Base-by-base conservation (phyloP, 1,140 invertebrate species). In the Bombus terrestris region DNA sequence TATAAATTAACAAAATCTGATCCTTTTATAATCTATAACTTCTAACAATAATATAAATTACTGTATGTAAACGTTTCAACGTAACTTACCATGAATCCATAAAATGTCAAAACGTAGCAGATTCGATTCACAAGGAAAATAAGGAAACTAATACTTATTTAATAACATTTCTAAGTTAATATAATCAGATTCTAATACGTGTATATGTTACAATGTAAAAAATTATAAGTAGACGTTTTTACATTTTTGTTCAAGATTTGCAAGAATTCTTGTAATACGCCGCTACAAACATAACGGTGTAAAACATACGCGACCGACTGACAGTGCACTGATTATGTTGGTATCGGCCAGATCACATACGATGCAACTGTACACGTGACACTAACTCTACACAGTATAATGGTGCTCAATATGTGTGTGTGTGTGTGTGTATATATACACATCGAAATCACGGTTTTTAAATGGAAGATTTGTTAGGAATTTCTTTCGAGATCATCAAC, bases 41-140 rank as follows among this genome's bases (percentile, higher is more conserved):
- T n/a, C 59, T 62, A n/a, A 15, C 6, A 76, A 53, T 25, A 15
- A 5, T 62, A 43, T 13, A n/a, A 53, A 12, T 64, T 18, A 32
- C 5, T 39, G 15, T 13, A n/a, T 47, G 3, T 25, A 57, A 22
- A 37, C 32, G 4, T 39, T n/a, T 59, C 3, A 41, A 62, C 43
- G 62, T 37, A 37, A 28, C 81, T 83, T 78, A 83, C 81, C 81
- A 68, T 77, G 18, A 83, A 83, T 68, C n/a, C 35, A 41, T 57
- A 22, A 57, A 78, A 83, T 35, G 68, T 77, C 81, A 83, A 77
- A 41, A 12, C 18, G 28, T 10, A 68, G 22, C 1, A 6, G n/a
- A 57, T 57, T 18, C 12, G 43, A 57, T 68, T 53, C 35, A 39
- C 28, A 6, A 9, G 53, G 41, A 77, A 57, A 28, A 8, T 9